Conservation (phyloP, 2,888 invertebrate genomes). For the Tetragnatha montana region DNA sequence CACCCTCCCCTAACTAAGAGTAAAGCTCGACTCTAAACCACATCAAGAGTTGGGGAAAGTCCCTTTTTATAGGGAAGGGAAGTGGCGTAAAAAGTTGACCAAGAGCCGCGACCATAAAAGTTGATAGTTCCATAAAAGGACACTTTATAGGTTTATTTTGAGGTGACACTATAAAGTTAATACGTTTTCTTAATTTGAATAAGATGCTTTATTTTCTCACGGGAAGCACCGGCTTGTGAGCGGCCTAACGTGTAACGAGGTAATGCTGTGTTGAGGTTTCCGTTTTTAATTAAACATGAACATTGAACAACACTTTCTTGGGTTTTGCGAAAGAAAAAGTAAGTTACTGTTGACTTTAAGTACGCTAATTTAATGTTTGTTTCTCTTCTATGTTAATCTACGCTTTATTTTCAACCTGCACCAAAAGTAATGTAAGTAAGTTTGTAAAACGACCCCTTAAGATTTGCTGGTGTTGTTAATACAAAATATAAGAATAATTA, state of each 20-base stretch:
- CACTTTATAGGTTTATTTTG: neutral
- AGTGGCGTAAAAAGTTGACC: neutral
- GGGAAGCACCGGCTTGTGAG: neutral
- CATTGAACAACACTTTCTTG: neutral
- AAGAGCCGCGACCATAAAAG: neutral
- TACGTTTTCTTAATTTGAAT: slow-evolving; percentile 1
- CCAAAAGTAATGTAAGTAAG: no score
- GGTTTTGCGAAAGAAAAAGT: no score
- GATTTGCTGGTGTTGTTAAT: no score
- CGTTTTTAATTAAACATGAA: neutral
- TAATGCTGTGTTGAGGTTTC: neutral
- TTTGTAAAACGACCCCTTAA: no score
- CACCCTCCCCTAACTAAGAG: neutral
- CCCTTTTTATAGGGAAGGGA: neutral
- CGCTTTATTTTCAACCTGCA: no score
- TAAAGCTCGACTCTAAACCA: neutral
- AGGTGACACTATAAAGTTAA: slow-evolving; percentile 1
- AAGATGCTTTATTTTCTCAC: neutral
- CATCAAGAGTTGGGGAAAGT: neutral
- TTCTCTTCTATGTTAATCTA: no score
- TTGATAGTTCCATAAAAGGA: slow-evolving; percentile 1
- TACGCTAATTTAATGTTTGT: no score
- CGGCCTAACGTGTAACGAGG: neutral
- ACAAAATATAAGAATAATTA: no score
- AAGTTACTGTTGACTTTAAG: no score